Conservation (phyloP, 2,113 vertebrate species). For the Ciconia stormi region DNA sequence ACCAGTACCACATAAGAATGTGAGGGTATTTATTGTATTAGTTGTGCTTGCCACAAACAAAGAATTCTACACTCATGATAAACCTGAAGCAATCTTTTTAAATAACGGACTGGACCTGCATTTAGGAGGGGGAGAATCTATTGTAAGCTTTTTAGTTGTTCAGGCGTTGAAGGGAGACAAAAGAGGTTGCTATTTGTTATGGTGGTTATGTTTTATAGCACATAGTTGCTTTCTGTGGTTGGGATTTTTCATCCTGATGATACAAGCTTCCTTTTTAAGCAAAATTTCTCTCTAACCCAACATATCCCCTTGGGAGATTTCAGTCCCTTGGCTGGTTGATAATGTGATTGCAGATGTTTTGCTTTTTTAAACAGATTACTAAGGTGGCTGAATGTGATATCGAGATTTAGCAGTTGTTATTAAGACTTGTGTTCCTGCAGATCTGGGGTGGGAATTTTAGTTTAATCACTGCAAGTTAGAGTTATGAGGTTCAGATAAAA, state of each 20-base stretch:
- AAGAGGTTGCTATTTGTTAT: not conserved
- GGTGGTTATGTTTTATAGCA: not conserved
- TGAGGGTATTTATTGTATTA: not conserved
- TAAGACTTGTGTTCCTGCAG: not conserved
- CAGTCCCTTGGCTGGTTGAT: not conserved
- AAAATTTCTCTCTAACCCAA: not conserved
- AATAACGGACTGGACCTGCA: not conserved
- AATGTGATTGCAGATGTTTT: constrained; percentile 14
- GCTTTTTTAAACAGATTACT: not conserved
- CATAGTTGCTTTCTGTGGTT: not conserved
- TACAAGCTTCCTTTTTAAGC: not conserved
- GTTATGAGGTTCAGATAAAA: not conserved
- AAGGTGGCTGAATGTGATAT: not conserved
- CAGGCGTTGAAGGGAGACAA: not conserved
- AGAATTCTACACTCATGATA: not conserved
- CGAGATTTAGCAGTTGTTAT: not conserved
- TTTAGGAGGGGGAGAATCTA: not conserved
- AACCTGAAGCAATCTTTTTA: not conserved
- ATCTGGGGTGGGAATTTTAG: not conserved
- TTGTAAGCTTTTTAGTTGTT: not conserved
- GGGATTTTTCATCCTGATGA: not conserved
- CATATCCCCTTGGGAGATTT: not conserved
- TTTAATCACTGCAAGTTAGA: not conserved
- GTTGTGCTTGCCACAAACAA: not conserved
- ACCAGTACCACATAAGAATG: not conserved